phyloP scores from a whole-genome alignment of 1,140 invertebrate species.

The Drosophila equinoxialis region DNA sequence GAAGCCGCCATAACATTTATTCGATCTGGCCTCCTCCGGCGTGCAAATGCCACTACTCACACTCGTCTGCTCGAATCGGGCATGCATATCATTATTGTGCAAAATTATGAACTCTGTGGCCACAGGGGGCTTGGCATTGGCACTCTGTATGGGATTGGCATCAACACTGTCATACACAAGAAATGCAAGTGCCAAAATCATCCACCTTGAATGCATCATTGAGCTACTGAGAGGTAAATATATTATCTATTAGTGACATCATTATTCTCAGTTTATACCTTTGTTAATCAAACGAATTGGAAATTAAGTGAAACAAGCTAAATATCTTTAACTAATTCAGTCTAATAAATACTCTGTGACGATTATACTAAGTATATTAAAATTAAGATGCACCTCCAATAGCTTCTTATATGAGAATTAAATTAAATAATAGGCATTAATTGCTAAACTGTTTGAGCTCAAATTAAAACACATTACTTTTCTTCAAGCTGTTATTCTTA shows the following conservation, averaged over 20 bases:
- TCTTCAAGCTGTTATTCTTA: too few relatives aligned
- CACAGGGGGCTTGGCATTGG: constrained; percentile 11
- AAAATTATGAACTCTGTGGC: constrained; percentile 87
- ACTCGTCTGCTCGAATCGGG: constrained; percentile 91
- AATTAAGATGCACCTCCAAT: too few relatives aligned
- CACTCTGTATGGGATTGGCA: constrained; percentile 31
- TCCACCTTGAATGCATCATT: constrained; percentile 32
- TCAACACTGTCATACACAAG: constrained; percentile 1
- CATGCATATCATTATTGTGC: constrained; percentile 96
- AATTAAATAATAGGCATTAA: too few relatives aligned
- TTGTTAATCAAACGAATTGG: not conserved
- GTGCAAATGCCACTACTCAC: constrained; percentile 87
- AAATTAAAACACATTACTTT: too few relatives aligned
- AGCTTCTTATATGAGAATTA: too few relatives aligned
- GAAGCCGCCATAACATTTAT: constrained; percentile 92
- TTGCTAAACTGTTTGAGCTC: too few relatives aligned
- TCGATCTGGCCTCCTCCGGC: constrained; percentile 82
- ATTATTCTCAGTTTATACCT: too few relatives aligned
- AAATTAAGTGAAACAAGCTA: too few relatives aligned
- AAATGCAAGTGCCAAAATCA: not conserved
- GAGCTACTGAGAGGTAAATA: not conserved
- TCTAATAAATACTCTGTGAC: too few relatives aligned
- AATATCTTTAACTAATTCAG: too few relatives aligned
- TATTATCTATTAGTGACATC: too few relatives aligned
- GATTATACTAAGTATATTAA: too few relatives aligned